These are phyloP conservation scores for Sphaeramia orbicularis DNA, from an alignment of 2,797 vertebrate species.

Conservation along the genomic window DNA sequence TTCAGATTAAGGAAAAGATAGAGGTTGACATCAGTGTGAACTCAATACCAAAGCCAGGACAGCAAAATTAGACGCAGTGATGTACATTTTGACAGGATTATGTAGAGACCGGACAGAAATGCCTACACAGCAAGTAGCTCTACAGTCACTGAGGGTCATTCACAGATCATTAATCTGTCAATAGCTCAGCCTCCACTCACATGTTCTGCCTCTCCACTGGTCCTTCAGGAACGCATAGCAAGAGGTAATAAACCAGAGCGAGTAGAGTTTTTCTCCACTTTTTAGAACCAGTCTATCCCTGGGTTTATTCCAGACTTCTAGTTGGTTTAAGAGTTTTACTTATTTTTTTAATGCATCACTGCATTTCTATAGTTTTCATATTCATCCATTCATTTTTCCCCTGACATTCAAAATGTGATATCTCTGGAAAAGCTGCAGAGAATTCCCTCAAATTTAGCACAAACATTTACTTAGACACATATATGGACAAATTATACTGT, in stretches of 20 bases:
- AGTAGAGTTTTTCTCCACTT: too few relatives aligned
- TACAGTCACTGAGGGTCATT: slow-evolving; percentile 2
- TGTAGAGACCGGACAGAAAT: background rate
- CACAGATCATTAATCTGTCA: slow-evolving; percentile 24
- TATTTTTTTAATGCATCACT: too few relatives aligned
- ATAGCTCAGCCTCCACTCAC: background rate
- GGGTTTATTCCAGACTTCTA: too few relatives aligned
- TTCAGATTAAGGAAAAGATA: slow-evolving; percentile 3
- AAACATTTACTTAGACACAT: too few relatives aligned
- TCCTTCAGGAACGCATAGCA: background rate
- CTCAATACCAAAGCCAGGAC: slow-evolving; percentile 7
- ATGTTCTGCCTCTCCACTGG: background rate
- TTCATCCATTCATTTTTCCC: too few relatives aligned
- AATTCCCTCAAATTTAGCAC: too few relatives aligned
- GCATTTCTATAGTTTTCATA: too few relatives aligned
- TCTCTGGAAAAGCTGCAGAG: too few relatives aligned
- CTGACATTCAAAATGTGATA: too few relatives aligned
- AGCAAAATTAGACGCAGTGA: background rate
- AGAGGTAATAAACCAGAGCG: background rate
- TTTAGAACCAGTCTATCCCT: too few relatives aligned
- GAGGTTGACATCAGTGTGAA: background rate
- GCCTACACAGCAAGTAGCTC: background rate
- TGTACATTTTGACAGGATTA: background rate
- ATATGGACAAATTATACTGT: too few relatives aligned
- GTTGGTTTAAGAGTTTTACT: too few relatives aligned